phyloP scores from a whole-genome alignment of 2,113 vertebrate genomes.

The Lycaon pictus region DNA sequence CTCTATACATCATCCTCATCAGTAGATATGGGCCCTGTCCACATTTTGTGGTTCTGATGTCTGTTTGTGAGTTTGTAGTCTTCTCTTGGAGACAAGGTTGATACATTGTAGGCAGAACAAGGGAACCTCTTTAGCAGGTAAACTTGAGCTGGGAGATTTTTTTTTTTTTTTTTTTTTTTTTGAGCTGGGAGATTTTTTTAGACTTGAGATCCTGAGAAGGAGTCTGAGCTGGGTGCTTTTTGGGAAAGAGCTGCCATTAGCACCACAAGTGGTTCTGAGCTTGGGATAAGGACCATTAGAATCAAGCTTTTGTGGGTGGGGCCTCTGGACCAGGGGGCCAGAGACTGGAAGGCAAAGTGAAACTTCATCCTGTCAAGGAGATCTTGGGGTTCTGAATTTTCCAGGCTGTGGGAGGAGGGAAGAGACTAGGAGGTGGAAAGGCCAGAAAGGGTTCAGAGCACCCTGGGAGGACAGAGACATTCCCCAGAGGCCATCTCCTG shows the following conservation, averaged over 20 bases:
- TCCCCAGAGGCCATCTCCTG: background rate
- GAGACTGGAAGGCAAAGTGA: background rate
- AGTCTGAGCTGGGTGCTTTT: background rate
- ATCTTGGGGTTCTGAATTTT: background rate
- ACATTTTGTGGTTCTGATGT: background rate
- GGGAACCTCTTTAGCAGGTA: background rate
- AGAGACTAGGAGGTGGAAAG: background rate
- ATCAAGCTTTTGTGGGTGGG: background rate
- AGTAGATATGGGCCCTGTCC: background rate
- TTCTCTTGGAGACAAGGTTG: background rate
- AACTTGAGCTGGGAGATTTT: background rate
- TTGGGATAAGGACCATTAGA: background rate
- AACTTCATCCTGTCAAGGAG: background rate
- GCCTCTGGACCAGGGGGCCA: background rate
- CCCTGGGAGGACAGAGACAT: background rate
- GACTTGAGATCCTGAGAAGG: background rate
- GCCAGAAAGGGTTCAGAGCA: background rate
- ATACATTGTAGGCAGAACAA: background rate
- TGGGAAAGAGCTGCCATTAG: background rate
- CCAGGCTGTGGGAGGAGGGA: background rate
- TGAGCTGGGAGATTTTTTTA: background rate
- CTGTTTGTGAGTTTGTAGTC: background rate
- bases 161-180: no score
- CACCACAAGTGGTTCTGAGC: accelerated
- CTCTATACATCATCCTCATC: background rate